Evolutionary conservation across 2,113 vertebrate species (phyloP), one percentile per base, ranked within the genome.

Genomic region (Clarias magur): DNA sequence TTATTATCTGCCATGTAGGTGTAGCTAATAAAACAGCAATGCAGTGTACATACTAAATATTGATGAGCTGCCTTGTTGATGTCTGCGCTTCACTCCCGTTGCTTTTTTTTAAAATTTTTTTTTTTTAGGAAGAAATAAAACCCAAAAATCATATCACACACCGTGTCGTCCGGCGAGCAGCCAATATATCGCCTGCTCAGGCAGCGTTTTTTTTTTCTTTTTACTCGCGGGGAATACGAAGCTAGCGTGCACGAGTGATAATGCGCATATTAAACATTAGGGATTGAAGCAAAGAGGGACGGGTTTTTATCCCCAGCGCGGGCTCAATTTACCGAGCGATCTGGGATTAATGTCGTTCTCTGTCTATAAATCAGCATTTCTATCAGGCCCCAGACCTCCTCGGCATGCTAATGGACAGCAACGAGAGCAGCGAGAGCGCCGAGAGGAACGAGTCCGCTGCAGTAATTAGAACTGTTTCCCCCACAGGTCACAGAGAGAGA

Each of bases 301-400:
- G 54, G 17, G 30, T 25, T 90, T 89, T 91, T 88, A 91, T 89
- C 83, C 27, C 48, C 38, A 3, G 67, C 38, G 63, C 53, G 79
- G 85, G 89, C 89, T 91, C 89, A 83, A 89, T 91, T 90, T 90
- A 89, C 79, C 34, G 80, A 86, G 88, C 89, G 83, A 90, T 89
- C 88, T 84, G 88, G 81, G 88, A 87, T 90, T 89, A 86, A 90
- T 87, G 85, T 86, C 88, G 59, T 72, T 42, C 83, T 84, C 65
- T 30, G 83, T 88, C 87, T 87, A 88, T 89, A 90, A 91, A 90
- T 90, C 90, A 90, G 86, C 87, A 87, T 87, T 85, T 89, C 82
- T 90, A 89, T 91, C 89, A 90, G 87, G 80, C 75, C 56, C 27
- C 70, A 80, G 88, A 88, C 86, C 88, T 67, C 80, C 86, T 86